Evolutionary conservation across 1,140 invertebrate genomes (phyloP), one percentile per base, ranked within the genome.

Genomic region (Macrostomum lignano): DNA sequence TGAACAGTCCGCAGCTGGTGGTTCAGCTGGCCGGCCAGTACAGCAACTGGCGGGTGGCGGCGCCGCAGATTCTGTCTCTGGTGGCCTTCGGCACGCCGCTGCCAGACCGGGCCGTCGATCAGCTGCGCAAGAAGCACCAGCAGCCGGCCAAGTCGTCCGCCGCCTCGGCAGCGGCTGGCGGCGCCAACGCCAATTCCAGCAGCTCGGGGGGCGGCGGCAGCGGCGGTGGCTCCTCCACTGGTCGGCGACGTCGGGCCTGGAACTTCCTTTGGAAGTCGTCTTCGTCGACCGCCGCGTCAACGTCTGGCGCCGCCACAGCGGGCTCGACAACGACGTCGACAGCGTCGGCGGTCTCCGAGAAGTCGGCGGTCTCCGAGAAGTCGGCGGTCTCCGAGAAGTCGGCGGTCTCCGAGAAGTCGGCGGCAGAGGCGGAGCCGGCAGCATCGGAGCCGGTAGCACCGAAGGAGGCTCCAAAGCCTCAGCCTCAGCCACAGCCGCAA

Each of bases 21-120:
- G 70, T 86, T 38, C 70, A 74, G 46, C 67, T 91, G 21, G 72
- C 71, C 45, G 70, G 71, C 37, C 76, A 79, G 59, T 75, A 69
- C 35, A 26, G 25, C 58, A 76, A 71, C 46, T 88, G 81, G 78
- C 55, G 68, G 33, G 68, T 70, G 25, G 81, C 79, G 37, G 72
- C 70, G 37, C 74, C 81, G 9, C 70, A 82, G 42, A 64, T 93
- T 37, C 66, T 86, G 44, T 74, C 73, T 31, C 61, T 74, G 23
- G 65, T 76, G 15, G 67, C 71, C 36, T 93, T 73, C 60, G 68
- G 78, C 46, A 67, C 74, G 44, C 67, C 72, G 35, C 59, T 91
- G 40, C 70, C 75, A 9, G 48, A 49, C 4, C 14, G 19, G 10
- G 19, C 19, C 6, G 35, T 31, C 47, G 17, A 13, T 29, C 24